Evolutionary conservation across 30 jellyfish, hydroid and myxozoan genomes (phyloP).

Genomic region (Hydra vulgaris): DNA sequence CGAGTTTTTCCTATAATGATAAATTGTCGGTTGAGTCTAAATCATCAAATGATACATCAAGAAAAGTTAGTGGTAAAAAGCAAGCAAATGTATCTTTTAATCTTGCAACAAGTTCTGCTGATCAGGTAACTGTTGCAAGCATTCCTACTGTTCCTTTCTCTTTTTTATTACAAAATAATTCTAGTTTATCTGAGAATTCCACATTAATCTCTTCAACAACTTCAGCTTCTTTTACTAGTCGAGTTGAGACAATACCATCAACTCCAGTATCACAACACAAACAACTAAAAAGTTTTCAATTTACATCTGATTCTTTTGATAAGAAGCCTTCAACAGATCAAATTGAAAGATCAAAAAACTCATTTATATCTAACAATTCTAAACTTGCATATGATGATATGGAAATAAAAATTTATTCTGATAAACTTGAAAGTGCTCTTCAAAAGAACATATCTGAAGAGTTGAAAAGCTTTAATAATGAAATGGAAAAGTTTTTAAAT

Average conservation of each 20-base stretch:
- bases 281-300: background rate
- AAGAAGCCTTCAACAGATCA: background rate
- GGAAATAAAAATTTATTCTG: conserved; percentile 36
- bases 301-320: background rate
- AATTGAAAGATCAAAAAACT: background rate
- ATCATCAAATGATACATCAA: background rate
- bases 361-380: background rate
- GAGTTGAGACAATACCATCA: background rate
- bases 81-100: background rate
- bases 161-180: no score
- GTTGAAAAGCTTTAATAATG: conserved; percentile 37
- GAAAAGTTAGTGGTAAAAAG: background rate
- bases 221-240: background rate
- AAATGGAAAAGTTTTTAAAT: conserved; percentile 12
- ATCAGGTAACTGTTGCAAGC: background rate
- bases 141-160: background rate
- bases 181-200: background rate
- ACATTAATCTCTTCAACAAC: background rate
- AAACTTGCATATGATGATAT: conserved; percentile 2
- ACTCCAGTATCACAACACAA: background rate
- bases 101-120: background rate
- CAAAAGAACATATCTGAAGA: conserved; percentile 46
- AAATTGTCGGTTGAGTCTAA: background rate
- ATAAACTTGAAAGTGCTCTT: conserved; percentile 41
- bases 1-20: no score